phyloP scores from a whole-genome alignment of 2,113 vertebrate genomes.

The Smithornis capensis region DNA sequence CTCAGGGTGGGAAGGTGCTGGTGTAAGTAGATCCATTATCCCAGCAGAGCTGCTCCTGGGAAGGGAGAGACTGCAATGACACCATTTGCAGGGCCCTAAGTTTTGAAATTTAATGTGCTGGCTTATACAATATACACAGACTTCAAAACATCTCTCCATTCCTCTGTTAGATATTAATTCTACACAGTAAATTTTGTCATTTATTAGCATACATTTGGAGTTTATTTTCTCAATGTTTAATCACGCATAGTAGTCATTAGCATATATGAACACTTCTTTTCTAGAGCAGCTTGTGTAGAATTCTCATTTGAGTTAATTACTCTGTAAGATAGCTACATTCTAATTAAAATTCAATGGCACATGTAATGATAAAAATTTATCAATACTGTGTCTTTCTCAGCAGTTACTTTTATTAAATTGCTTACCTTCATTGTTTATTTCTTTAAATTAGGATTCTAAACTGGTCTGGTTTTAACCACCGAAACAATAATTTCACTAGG shows the following conservation, averaged over 20 bases:
- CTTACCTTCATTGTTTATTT: slow-evolving; percentile 45
- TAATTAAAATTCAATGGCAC: slow-evolving; percentile 69
- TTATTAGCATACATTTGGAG: slow-evolving; percentile 65
- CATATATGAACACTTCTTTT: slow-evolving; percentile 58
- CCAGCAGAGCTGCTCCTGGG: neutral
- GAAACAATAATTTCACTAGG: neutral
- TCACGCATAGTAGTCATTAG: slow-evolving; percentile 53
- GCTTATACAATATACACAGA: neutral
- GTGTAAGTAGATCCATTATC: fast-evolving
- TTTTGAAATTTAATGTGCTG: neutral
- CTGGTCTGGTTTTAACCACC: neutral
- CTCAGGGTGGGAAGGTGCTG: neutral
- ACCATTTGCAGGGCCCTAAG: neutral
- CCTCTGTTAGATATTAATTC: slow-evolving; percentile 26
- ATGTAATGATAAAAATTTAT: slow-evolving; percentile 64
- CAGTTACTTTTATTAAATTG: slow-evolving; percentile 48
- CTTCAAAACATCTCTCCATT: neutral
- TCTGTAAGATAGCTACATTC: slow-evolving; percentile 56
- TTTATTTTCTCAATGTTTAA: slow-evolving; percentile 59
- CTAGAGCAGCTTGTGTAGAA: slow-evolving; percentile 46
- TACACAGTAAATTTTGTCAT: slow-evolving; percentile 27
- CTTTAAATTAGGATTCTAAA: slow-evolving; percentile 38
- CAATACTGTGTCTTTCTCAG: slow-evolving; percentile 42
- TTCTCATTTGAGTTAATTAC: slow-evolving; percentile 65
- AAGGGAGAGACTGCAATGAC: neutral